phyloP scores from a whole-genome alignment of 2,113 vertebrate genomes.

The Sakesphorus luctuosus region DNA sequence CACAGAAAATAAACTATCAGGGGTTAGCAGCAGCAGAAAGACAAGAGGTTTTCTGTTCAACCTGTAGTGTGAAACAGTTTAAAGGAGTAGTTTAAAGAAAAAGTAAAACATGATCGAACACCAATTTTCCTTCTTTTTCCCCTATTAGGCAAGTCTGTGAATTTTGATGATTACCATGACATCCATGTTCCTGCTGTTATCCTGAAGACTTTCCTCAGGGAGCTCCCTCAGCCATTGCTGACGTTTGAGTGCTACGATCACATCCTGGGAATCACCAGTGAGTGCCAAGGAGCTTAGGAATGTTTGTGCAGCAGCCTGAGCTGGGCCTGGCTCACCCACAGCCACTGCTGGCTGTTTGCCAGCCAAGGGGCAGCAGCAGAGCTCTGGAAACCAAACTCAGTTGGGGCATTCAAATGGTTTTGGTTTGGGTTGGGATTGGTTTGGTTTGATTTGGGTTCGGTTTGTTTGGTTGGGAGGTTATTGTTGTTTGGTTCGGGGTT shows the following conservation, averaged over 20 bases:
- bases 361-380: not conserved
- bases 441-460: not conserved
- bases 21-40: not conserved
- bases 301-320: not conserved
- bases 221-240: constrained; percentile 87
- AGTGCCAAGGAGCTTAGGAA: constrained; percentile 26
- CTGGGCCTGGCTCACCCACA: not conserved
- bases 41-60: not conserved
- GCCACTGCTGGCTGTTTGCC: not conserved
- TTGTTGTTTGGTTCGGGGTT: no score
- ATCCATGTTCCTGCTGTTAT: constrained; percentile 83
- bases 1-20: not conserved
- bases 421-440: not conserved
- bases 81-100: not conserved
- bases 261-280: constrained; percentile 81
- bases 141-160: constrained; percentile 81
- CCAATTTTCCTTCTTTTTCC: not conserved
- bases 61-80: not conserved
- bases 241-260: constrained; percentile 80
- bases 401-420: not conserved
- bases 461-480: not conserved
- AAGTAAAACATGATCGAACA: not conserved
- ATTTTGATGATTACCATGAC: constrained; percentile 79
- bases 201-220: constrained; percentile 88
- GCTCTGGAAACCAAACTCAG: not conserved